Evolutionary conservation across 2,113 vertebrate genomes (phyloP).

Genomic region (Neodon shergylaensis): DNA sequence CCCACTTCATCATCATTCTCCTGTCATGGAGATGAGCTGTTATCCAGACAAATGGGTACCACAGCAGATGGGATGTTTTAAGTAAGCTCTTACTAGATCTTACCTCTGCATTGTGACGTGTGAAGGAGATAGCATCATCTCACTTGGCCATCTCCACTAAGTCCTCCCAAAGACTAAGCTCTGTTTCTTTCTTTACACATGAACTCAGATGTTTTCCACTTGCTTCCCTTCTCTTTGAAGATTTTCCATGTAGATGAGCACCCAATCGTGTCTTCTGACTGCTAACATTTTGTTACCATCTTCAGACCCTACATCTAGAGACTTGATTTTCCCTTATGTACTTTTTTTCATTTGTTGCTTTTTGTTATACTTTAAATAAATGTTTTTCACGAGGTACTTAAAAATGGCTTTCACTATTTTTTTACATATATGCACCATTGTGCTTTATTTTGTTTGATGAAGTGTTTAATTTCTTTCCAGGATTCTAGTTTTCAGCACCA

Average conservation of each 20-base stretch:
- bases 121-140: not conserved
- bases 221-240: not conserved
- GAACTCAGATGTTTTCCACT: not conserved
- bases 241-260: not conserved
- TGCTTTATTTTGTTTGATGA: not conserved
- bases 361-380: not conserved
- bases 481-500: constrained; percentile 4
- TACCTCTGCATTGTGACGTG: not conserved
- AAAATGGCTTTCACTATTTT: not conserved
- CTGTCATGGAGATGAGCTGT: not conserved
- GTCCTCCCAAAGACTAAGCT: not conserved
- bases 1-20: not conserved
- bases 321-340: not conserved
- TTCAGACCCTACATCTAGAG: not conserved
- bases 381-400: not conserved
- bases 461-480: not conserved
- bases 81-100: not conserved
- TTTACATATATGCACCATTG: not conserved
- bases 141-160: not conserved
- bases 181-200: constrained; percentile 46
- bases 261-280: not conserved
- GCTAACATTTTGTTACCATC: not conserved
- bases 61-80: constrained; percentile 10
- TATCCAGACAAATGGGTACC: not conserved
- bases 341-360: not conserved